A percentile compares a stretch with the other conserved stretches of the same genome.
These are phyloP conservation scores for Druon quercuslanigerum DNA, from an alignment of 1,140 invertebrate species.

Conservation along the genomic window DNA sequence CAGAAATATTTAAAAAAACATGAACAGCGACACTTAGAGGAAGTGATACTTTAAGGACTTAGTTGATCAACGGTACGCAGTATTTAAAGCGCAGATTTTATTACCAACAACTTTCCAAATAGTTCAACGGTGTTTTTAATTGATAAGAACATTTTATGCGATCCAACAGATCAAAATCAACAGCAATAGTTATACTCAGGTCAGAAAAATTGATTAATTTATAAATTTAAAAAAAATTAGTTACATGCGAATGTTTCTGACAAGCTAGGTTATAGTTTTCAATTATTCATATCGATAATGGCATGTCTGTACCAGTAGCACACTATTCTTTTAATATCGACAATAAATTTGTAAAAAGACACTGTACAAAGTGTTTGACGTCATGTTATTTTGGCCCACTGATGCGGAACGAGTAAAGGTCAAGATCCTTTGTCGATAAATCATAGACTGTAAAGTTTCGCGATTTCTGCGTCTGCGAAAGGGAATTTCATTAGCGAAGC, in stretches of 20 bases:
- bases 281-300: not conserved
- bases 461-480: not conserved
- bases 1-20: not conserved
- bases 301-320: not conserved
- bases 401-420: constrained; percentile 2
- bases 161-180: not conserved
- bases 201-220: not conserved
- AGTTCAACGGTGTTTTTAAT: not conserved
- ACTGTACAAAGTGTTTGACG: not conserved
- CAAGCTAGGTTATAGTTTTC: not conserved
- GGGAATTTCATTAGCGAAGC: not conserved
- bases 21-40: not conserved
- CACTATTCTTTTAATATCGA: not conserved
- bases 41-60: constrained; percentile 5
- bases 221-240: not conserved
- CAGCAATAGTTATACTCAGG: not conserved
- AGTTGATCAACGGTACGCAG: not conserved
- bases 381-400: not conserved
- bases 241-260: not conserved
- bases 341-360: constrained; percentile 2
- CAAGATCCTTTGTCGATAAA: not conserved
- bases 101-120: constrained; percentile 15
- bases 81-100: not conserved
- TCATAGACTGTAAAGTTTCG: not conserved
- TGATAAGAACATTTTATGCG: not conserved